Percentiles rank a stretch among this genome's conserved stretches.
Conservation (phyloP, 1,140 invertebrate genomes). For the Papilio helenus region DNA sequence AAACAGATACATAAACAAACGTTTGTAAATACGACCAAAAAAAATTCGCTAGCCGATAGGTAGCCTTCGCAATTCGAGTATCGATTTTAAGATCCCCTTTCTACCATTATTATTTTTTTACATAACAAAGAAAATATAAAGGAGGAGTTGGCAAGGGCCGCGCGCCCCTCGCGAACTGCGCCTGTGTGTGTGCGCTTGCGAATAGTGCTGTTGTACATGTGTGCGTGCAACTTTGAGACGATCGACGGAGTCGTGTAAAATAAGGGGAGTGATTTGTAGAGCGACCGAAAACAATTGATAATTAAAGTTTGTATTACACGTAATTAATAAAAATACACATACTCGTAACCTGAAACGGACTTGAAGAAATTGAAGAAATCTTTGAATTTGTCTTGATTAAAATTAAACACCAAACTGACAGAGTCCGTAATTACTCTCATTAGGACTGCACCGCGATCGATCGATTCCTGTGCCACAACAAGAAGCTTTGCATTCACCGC, state of each 20-base stretch:
- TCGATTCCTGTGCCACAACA: too few species aligned
- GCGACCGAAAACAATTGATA: constrained; percentile 50
- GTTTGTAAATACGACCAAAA: constrained; percentile 25
- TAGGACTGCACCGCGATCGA: too few species aligned
- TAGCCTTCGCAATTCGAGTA: constrained; percentile 67
- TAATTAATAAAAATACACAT: too few species aligned
- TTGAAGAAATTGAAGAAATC: too few species aligned
- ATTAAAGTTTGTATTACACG: constrained; percentile 15
- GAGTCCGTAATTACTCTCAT: too few species aligned
- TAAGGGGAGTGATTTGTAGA: constrained; percentile 75
- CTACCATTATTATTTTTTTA: constrained; percentile 81
- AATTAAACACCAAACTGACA: too few species aligned
- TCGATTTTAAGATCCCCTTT: constrained; percentile 80
- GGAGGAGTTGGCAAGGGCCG: constrained; percentile 77
- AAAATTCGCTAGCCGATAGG: constrained; percentile 54
- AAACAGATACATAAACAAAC: not conserved
- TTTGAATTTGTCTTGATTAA: too few species aligned
- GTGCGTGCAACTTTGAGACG: constrained; percentile 74
- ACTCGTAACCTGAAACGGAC: too few species aligned
- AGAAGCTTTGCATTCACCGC: too few species aligned
- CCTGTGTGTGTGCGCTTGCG: constrained; percentile 57
- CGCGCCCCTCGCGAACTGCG: constrained; percentile 59
- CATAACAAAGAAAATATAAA: constrained; percentile 82
- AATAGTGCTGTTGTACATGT: constrained; percentile 61
- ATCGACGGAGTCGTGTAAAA: constrained; percentile 70